Conservation (phyloP, 2,888 invertebrate genomes). For the Amaurobius ferox region DNA sequence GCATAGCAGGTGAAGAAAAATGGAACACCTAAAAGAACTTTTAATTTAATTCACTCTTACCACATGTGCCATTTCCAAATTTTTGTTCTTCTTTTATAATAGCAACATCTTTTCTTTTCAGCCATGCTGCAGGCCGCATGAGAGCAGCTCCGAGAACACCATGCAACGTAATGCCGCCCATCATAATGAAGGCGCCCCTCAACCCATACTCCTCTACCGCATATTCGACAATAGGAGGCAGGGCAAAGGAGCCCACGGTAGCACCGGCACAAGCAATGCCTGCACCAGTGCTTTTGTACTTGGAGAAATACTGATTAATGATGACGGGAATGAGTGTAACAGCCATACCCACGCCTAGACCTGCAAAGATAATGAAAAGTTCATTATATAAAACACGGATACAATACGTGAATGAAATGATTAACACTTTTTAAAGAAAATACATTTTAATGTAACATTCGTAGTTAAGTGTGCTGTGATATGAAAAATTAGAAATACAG, state of each 20-base stretch:
- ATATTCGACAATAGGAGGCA: constrained; percentile 72
- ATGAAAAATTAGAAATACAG: too few species aligned
- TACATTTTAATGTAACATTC: too few species aligned
- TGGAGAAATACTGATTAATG: constrained; percentile 74
- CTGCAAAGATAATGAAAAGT: constrained; percentile 33
- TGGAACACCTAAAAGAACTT: too few species aligned
- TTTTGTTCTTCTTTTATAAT: not conserved
- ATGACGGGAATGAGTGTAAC: constrained; percentile 73
- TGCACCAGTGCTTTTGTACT: constrained; percentile 71
- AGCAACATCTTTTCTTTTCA: not conserved
- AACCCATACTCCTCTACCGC: constrained; percentile 70
- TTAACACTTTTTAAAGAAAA: too few species aligned
- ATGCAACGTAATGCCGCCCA: constrained; percentile 72
- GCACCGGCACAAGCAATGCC: constrained; percentile 74
- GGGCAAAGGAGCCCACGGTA: constrained; percentile 73
- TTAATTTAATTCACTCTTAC: too few species aligned
- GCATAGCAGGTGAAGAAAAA: too few species aligned
- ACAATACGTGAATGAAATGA: too few species aligned
- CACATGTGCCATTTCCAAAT: not conserved
- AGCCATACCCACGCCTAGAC: constrained; percentile 72
- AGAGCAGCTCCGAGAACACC: constrained; percentile 57
- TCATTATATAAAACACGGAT: too few species aligned
- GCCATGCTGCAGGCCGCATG: constrained; percentile 55
- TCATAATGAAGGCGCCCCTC: constrained; percentile 68
- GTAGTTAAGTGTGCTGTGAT: too few species aligned